Evolutionary conservation across 2,888 invertebrate species (phyloP), one percentile per base, ranked within the genome.

Genomic region (Plemyria rubiginata): DNA sequence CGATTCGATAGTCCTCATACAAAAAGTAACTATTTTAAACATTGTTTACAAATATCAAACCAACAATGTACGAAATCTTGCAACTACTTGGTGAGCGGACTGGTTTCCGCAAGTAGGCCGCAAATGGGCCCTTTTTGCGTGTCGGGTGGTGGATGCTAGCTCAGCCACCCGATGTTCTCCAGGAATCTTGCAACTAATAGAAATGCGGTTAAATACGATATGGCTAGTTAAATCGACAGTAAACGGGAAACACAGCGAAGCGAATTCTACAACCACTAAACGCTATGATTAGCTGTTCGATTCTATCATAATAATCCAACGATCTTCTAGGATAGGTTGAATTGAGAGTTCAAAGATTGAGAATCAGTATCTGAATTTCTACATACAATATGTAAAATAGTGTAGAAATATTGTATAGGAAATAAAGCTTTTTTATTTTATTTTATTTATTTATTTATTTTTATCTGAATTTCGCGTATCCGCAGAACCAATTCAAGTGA

Each of bases 141-240:
- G n/a, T n/a, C n/a, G n/a, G n/a, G n/a, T n/a, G n/a, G n/a, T n/a
- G n/a, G n/a, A n/a, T n/a, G n/a, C n/a, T n/a, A n/a, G n/a, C n/a
- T n/a, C n/a, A n/a, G n/a, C n/a, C n/a, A n/a, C n/a, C n/a, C n/a
- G n/a, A n/a, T n/a, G n/a, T n/a, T n/a, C n/a, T n/a, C n/a, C n/a
- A n/a, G 38, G 32, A 54, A 62, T 51, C 22, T 41, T 46, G 54
- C 13, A 16, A 55, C n/a, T 38, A 60, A 38, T 57, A 52, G 43
- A 56, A 66, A 58, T 67, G 66, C 65, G 70, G 70, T 68, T 60
- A 63, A 57, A 60, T 15, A 57, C 60, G 61, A 68, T 68, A 68
- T 67, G 52, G 54, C 46, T 22, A 53, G 43, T 36, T 29, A 54
- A 60, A 62, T 65, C 51, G 65, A 68, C 61, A 68, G 63, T 62